phyloP scores from a whole-genome alignment of 2,797 vertebrate genomes.

The Falco novaeseelandiae region DNA sequence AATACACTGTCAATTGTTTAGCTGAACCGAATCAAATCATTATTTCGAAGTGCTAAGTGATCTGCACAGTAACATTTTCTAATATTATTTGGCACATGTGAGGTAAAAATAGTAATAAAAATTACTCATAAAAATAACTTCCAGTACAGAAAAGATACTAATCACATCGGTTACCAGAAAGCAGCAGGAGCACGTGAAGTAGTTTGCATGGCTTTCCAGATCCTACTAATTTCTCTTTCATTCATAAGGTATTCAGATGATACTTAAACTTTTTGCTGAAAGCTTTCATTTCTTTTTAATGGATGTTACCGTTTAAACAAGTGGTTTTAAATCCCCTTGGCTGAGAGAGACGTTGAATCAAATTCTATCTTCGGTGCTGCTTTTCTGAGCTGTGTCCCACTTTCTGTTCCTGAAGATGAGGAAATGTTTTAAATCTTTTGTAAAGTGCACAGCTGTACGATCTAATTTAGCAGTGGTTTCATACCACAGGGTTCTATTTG shows the following conservation, averaged over 20 bases:
- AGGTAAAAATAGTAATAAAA: background rate
- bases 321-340: background rate
- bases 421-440: background rate
- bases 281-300: constrained; percentile 16
- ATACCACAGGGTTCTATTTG: background rate
- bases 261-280: background rate
- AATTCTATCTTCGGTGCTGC: background rate
- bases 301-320: background rate
- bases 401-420: constrained; percentile 22
- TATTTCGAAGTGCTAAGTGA: background rate
- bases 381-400: background rate
- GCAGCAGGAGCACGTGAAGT: background rate
- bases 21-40: background rate
- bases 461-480: background rate
- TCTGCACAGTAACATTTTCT: background rate
- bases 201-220: background rate
- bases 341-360: background rate
- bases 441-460: background rate
- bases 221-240: background rate
- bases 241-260: background rate
- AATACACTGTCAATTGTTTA: background rate
- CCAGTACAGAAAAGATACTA: background rate
- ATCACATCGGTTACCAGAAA: background rate
- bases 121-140: background rate
- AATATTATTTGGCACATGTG: background rate